A percentile compares a stretch with the other conserved stretches of the same genome.
Evolutionary conservation across 2,888 invertebrate genomes (phyloP).

Genomic region (Tortrix viridana): DNA sequence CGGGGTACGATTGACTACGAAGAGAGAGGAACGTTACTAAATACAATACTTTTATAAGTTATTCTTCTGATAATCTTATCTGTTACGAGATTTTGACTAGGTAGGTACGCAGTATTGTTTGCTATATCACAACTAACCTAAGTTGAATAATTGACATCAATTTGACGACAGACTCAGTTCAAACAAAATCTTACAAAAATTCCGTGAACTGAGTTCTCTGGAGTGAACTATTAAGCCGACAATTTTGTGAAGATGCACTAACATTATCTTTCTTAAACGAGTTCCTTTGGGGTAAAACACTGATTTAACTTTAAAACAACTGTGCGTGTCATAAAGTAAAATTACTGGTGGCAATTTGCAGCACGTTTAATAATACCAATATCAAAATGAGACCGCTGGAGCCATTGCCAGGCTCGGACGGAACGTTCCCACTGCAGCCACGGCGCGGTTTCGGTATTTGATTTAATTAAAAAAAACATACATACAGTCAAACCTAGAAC

Average conservation of each 20-base stretch:
- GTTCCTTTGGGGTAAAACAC: constrained; percentile 5
- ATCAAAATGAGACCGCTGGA: constrained; percentile 21
- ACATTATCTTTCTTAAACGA: background rate
- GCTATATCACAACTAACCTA: no score
- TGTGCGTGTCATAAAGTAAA: constrained; percentile 24
- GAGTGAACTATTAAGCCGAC: background rate
- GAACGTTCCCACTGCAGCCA: constrained; percentile 7
- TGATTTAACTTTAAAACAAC: constrained; percentile 4
- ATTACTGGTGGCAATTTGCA: constrained; percentile 31
- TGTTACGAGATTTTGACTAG: no score
- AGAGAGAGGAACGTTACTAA: no score
- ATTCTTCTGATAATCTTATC: no score
- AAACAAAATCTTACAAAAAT: no score
- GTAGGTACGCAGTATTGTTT: no score
- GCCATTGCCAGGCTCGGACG: constrained; percentile 5
- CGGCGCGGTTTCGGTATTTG: background rate
- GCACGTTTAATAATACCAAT: constrained; percentile 30
- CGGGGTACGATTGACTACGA: no score
- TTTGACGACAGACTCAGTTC: no score
- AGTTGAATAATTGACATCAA: no score
- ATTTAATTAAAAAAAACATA: no score
- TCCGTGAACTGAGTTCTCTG: background rate
- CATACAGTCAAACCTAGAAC: no score
- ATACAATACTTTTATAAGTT: no score
- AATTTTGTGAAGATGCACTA: constrained; percentile 4